Evolutionary conservation across 2,113 vertebrate genomes (phyloP).

Genomic region (Pelvicachromis taeniatus): DNA sequence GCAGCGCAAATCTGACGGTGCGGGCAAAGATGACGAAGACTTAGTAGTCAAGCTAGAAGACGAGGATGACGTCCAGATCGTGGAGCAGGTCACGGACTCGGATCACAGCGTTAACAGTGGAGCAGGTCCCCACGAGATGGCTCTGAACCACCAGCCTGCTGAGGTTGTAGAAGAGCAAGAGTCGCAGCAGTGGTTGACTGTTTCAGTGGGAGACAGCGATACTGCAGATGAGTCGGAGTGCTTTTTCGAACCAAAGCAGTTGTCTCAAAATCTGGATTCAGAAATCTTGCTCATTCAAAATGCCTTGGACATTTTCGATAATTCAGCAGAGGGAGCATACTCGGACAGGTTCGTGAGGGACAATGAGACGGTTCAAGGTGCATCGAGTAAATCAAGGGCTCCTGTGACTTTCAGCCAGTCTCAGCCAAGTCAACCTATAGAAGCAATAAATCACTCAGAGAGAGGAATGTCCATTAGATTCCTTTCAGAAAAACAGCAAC

Average conservation of each 20-base stretch:
- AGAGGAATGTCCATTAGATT: constrained; percentile 18
- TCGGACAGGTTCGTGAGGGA: constrained; percentile 17
- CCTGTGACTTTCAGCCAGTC: constrained; percentile 13
- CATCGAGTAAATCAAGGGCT: constrained; percentile 20
- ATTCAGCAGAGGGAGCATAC: constrained; percentile 28
- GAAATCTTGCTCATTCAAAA: constrained; percentile 65
- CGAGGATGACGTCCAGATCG: constrained; percentile 53
- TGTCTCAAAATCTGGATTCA: constrained; percentile 35
- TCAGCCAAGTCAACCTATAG: constrained; percentile 8
- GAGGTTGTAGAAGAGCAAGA: constrained; percentile 41
- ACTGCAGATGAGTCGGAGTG: constrained; percentile 45
- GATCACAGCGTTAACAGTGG: neutral
- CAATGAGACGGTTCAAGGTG: neutral
- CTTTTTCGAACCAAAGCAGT: constrained; percentile 44
- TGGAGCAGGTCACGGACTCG: constrained; percentile 15
- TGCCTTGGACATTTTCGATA: constrained; percentile 50
- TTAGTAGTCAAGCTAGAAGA: constrained; percentile 50
- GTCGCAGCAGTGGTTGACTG: constrained; percentile 45
- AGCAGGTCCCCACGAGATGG: neutral
- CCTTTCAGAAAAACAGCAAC: constrained; percentile 27
- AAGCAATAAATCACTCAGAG: neutral
- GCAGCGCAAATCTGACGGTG: neutral
- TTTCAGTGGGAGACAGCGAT: constrained; percentile 38
- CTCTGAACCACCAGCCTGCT: neutral
- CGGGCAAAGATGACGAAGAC: constrained; percentile 16